Conservation (phyloP, 2,888 invertebrate species). For the Augochlorella aurata region DNA sequence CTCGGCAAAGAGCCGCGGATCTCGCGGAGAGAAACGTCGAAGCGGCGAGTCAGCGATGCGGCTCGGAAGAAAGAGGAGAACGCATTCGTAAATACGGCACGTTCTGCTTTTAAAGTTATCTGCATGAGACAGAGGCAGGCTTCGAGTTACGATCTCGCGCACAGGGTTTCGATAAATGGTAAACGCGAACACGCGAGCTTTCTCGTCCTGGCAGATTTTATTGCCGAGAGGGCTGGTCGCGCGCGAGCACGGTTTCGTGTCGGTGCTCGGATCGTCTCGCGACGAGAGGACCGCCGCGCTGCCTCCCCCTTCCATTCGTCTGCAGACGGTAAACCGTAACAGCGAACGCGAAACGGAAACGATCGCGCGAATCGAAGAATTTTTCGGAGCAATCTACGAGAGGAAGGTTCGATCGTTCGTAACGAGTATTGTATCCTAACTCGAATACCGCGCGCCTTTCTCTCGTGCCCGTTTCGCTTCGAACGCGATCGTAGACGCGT, state of each 20-base stretch:
- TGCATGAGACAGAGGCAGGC: conserved; percentile 80
- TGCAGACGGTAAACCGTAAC: background rate
- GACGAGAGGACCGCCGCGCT: conserved; percentile 13
- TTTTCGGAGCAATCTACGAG: conserved; percentile 55
- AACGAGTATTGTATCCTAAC: background rate
- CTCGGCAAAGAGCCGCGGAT: too few relatives aligned
- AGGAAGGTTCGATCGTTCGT: conserved; percentile 46
- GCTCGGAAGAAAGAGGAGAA: conserved; percentile 40
- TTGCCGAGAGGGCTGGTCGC: conserved; percentile 69
- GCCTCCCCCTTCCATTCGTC: conserved; percentile 19
- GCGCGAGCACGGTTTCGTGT: conserved; percentile 22
- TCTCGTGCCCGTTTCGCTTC: background rate
- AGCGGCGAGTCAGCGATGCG: conserved; percentile 1
- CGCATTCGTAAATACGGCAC: conserved; percentile 81
- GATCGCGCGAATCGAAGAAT: conserved; percentile 33
- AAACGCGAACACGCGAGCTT: conserved; percentile 82
- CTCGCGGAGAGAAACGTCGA: background rate
- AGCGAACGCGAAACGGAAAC: conserved; percentile 19
- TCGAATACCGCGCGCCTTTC: background rate
- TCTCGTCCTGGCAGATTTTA: conserved; percentile 79
- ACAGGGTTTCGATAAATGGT: conserved; percentile 81
- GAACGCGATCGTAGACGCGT: background rate
- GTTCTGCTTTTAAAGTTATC: conserved; percentile 81
- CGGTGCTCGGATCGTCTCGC: background rate
- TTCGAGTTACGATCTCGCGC: conserved; percentile 81